Base-by-base conservation (phyloP, 2,888 invertebrate genomes). In the Erebia epiphron region DNA sequence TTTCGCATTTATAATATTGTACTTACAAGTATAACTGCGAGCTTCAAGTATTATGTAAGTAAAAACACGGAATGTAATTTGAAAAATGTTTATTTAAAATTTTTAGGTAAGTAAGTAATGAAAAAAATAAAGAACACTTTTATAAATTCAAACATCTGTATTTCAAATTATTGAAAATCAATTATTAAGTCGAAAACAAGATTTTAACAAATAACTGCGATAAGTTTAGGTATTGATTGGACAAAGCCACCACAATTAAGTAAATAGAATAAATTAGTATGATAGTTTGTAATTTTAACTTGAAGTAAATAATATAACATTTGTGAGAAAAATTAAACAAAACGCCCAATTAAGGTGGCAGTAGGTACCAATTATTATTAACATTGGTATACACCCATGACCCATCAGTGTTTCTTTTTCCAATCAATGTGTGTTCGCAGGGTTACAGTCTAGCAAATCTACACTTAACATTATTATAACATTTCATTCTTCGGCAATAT, bases 141-240 rank as follows among this genome's bases (percentile, higher is more conserved):
- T 35, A 65, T 57, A 90, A 91, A 90, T 91, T 90, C 91, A 92
- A 92, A 92, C 91, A 91, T 92, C 86, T 92, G 91, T 92, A 92
- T 86, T 92, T 90, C 86, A 90, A 74, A 87, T 88, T 87, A 90
- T 81, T 90, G 88, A 83, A 89, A 90, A 90, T 91, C 86, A 91
- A 88, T 87, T 87, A 90, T 91, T 90, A 86, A 88, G 91, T 92
- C 88, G 88, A 90, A 90, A 92, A 91, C 89, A 90, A 91, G 84
- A 83, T 89, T 89, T 88, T 89, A 92, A 92, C 91, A 91, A 91
- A 86, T 80, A 84, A 83, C 89, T 91, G 91, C 90, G 84, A 68
- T 85, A 86, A 85, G 80, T 86, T 87, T 83, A 82, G 80, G 79
- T 81, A 85, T 89, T 88, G 91, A 93, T 92, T 92, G 92, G 91